A percentile compares a stretch with the other conserved stretches of the same genome.
These are phyloP conservation scores for Bufotes viridis DNA, from an alignment of 2,797 vertebrate species.

Conservation along the genomic window DNA sequence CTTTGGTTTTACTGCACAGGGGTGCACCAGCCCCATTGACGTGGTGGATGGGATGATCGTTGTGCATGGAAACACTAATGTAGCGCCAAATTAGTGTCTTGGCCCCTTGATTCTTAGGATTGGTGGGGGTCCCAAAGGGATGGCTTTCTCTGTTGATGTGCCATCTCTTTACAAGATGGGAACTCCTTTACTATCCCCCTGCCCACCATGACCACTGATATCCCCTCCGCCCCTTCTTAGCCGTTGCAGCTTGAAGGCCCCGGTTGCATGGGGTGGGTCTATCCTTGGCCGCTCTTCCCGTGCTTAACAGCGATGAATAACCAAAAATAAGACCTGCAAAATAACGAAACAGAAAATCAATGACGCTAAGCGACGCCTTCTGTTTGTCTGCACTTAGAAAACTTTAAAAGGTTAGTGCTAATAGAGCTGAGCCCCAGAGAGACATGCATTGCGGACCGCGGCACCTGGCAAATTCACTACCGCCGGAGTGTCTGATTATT, in stretches of 20 bases:
- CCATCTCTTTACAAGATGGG: too few relatives aligned
- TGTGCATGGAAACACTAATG: too few relatives aligned
- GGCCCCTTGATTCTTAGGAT: too few relatives aligned
- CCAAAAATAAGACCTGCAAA: constrained; percentile 45
- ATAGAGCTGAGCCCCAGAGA: constrained; percentile 27
- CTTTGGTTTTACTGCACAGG: too few relatives aligned
- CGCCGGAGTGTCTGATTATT: constrained; percentile 8
- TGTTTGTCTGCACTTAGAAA: constrained; percentile 15
- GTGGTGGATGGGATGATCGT: too few relatives aligned
- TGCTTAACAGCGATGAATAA: constrained; percentile 47
- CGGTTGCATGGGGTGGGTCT: not conserved
- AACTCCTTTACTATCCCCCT: too few relatives aligned
- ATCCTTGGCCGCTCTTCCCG: not conserved
- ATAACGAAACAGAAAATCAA: constrained; percentile 39
- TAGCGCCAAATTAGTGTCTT: too few relatives aligned
- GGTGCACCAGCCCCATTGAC: too few relatives aligned
- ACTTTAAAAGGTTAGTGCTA: constrained; percentile 26
- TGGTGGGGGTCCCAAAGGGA: too few relatives aligned
- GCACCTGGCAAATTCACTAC: constrained; percentile 34
- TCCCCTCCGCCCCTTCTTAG: not conserved
- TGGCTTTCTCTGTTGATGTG: too few relatives aligned
- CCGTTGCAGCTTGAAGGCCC: not conserved
- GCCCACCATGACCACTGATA: not conserved
- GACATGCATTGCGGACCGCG: not conserved
- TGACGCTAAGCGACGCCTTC: constrained; percentile 37